Conservation (phyloP, 2,888 invertebrate species). For the Drosophila merina region DNA sequence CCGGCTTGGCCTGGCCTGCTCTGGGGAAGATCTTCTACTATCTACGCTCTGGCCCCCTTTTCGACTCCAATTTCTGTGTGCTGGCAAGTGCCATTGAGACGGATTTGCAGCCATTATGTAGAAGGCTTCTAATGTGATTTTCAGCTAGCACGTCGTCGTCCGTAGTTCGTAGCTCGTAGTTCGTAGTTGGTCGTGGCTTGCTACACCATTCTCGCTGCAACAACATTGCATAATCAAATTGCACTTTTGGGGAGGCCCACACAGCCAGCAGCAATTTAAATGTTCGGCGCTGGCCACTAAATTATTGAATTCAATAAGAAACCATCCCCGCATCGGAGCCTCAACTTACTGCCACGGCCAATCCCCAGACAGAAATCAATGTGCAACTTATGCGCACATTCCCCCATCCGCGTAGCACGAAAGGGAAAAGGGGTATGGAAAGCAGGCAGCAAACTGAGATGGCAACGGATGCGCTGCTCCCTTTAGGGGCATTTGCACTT, state of each 20-base stretch:
- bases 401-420: constrained; percentile 40
- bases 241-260: constrained; percentile 67
- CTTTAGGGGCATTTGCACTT: constrained; percentile 75
- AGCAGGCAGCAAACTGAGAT: constrained; percentile 13
- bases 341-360: constrained; percentile 28
- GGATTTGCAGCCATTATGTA: constrained; percentile 74
- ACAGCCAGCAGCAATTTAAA: constrained; percentile 68
- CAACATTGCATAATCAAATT: constrained; percentile 76
- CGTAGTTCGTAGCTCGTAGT: constrained; percentile 12
- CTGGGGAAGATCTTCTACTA: constrained; percentile 42
- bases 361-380: constrained; percentile 74
- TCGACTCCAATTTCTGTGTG: constrained; percentile 34
- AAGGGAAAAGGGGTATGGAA: constrained; percentile 10
- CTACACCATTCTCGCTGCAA: constrained; percentile 32
- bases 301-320: constrained; percentile 79
- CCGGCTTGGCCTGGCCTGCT: constrained; percentile 33
- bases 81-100: constrained; percentile 75
- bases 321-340: constrained; percentile 25
- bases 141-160: constrained; percentile 62
- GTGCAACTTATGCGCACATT: constrained; percentile 75
- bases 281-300: constrained; percentile 67
- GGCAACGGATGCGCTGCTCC: constrained; percentile 58
- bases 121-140: constrained; percentile 77
- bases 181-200: constrained; percentile 8
- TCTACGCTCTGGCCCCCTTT: constrained; percentile 29